These are phyloP conservation scores for Acholoe squamosa DNA, from an alignment of 2,888 invertebrate species.

Conservation along the genomic window DNA sequence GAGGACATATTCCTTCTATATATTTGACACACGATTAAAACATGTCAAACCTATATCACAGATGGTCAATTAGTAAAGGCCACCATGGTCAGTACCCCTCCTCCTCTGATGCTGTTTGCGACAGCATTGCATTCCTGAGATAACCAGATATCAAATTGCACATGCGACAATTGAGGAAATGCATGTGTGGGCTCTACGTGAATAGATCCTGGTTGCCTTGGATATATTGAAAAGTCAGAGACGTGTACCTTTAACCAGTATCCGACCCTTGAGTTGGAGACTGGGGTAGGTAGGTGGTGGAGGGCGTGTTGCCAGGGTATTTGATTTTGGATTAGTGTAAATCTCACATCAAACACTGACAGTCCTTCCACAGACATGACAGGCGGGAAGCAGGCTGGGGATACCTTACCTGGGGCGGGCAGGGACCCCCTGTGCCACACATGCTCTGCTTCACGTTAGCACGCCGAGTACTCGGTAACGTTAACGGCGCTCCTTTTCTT, in stretches of 20 bases:
- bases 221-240: too few relatives aligned
- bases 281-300: not conserved
- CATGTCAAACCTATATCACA: too few relatives aligned
- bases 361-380: not conserved
- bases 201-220: too few relatives aligned
- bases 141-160: too few relatives aligned
- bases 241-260: not conserved
- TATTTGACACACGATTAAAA: too few relatives aligned
- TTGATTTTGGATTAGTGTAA: slow-evolving; percentile 47
- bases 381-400: not conserved
- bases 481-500: slow-evolving; percentile 9
- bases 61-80: too few relatives aligned
- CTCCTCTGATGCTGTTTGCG: too few relatives aligned
- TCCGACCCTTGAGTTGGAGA: not conserved
- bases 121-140: too few relatives aligned
- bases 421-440: not conserved
- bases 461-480: not conserved
- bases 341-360: slow-evolving; percentile 20
- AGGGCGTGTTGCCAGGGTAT: not conserved
- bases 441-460: slow-evolving; percentile 23
- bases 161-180: too few relatives aligned
- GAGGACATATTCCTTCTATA: too few relatives aligned
- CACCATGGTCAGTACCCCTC: too few relatives aligned
- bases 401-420: not conserved
- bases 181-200: too few relatives aligned